Evolutionary conservation across 2,888 invertebrate genomes (phyloP), one percentile per base, ranked within the genome.

Genomic region (Cantharis flavilabris): DNA sequence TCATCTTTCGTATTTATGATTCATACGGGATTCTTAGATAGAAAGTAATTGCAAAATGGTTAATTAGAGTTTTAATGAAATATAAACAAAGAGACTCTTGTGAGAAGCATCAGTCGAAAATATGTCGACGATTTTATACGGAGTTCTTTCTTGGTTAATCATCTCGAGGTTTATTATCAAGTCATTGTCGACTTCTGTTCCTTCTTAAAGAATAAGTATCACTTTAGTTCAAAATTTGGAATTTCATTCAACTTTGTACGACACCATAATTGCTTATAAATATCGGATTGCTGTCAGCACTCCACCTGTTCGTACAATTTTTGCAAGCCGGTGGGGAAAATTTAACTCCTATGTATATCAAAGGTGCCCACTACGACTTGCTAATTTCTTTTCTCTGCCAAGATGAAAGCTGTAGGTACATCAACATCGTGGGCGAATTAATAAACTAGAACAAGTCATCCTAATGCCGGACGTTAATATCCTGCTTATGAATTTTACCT

Each of bases 401-500:
- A 77, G 75, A 70, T 64, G 30, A 28, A 74, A 74, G 69, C 71
- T 30, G 71, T 76, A 77, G 74, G 77, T 77, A 74, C 23, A 77
- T 76, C 76, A 73, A 67, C 73, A 72, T 67, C 20, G 76, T 76
- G 77, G 77, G 74, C 74, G 73, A 69, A 70, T 73, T 76, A 72
- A 62, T 70, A 69, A 71, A 62, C 75, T 77, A 72, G 75, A 67
- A 73, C 77, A 64, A 75, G 67, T 67, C 65, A 62, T 69, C 70
- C 67, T 75, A 72, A 77, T 75, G 75, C 77, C 77, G 77, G 77
- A 77, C 77, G 77, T 77, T 77, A 67, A 77, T 77, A 77, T 77
- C 77, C 77, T 74, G 77, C 70, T 33, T 73, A 71, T 70, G 71
- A 74, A 33, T 18, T 74, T 69, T 67, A 73, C 73, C 69, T 73